These are phyloP conservation scores for Protobothrops mucrosquamatus DNA, from an alignment of 2,113 vertebrate species.

Conservation along the genomic window DNA sequence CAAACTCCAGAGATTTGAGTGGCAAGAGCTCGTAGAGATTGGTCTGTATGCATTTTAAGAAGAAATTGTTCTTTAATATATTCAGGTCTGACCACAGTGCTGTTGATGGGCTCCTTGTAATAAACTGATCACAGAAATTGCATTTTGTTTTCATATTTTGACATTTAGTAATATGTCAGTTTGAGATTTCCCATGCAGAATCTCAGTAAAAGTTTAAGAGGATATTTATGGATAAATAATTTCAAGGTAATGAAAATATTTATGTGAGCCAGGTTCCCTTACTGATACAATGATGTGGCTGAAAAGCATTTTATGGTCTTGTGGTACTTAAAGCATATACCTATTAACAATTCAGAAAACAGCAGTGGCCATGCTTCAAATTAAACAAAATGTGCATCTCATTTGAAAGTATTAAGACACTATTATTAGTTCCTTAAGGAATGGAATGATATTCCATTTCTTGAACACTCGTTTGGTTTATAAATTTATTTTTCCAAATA, in stretches of 20 bases:
- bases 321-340: background rate
- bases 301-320: slow-evolving; percentile 1
- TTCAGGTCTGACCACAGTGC: background rate
- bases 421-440: background rate
- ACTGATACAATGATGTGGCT: background rate
- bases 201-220: slow-evolving; percentile 11
- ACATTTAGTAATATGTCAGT: slow-evolving; percentile 23
- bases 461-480: too few species aligned
- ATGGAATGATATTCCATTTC: background rate
- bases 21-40: background rate
- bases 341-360: slow-evolving; percentile 8
- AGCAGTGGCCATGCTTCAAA: background rate
- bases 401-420: slow-evolving; percentile 17
- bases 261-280: slow-evolving; percentile 5
- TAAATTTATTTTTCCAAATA: background rate
- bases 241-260: slow-evolving; percentile 23
- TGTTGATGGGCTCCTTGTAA: slow-evolving; percentile 10
- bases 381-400: slow-evolving; percentile 19
- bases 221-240: slow-evolving; percentile 33
- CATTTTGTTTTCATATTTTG: slow-evolving; percentile 8
- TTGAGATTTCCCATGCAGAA: slow-evolving; percentile 7
- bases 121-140: slow-evolving; percentile 14
- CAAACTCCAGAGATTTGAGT: too few species aligned
- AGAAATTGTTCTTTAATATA: slow-evolving; percentile 28
- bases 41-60: slow-evolving; percentile 14